Evolutionary conservation across 2,797 vertebrate species (phyloP).

Genomic region (Pteropus rufus): DNA sequence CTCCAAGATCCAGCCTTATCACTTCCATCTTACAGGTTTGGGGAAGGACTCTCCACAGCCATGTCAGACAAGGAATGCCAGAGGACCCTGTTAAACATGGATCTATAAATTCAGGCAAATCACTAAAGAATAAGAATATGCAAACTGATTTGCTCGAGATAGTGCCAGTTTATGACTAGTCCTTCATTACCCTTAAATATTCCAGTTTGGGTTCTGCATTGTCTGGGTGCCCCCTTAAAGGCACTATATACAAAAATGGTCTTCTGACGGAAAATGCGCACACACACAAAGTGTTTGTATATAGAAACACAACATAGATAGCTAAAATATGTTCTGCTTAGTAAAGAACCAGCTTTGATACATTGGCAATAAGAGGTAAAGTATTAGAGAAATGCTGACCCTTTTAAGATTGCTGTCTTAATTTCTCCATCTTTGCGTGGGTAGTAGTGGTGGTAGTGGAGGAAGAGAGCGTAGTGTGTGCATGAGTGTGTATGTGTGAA

Average conservation of each 20-base stretch:
- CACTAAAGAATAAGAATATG: neutral
- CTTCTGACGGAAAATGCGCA: neutral
- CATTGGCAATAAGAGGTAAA: neutral
- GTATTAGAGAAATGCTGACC: neutral
- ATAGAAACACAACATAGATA: neutral
- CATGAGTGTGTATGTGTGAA: neutral
- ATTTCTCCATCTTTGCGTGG: neutral
- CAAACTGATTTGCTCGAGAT: neutral
- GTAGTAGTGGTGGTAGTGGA: neutral
- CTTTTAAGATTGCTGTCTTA: neutral
- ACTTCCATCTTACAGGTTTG: neutral
- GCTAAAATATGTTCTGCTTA: constrained; percentile 15
- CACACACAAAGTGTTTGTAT: neutral
- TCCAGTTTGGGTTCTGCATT: neutral
- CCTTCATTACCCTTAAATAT: neutral
- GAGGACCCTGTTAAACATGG: neutral
- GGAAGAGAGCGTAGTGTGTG: too few species aligned
- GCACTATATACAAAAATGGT: neutral
- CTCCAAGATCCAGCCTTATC: neutral
- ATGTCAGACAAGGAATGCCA: neutral
- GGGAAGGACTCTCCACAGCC: neutral
- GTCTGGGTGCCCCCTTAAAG: neutral
- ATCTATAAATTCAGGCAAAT: neutral
- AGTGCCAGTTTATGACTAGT: neutral
- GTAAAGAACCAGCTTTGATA: neutral